Percentiles rank a stretch among this genome's conserved stretches.
phyloP scores from a whole-genome alignment of 2,888 invertebrate species.

The Troilus luridus region DNA sequence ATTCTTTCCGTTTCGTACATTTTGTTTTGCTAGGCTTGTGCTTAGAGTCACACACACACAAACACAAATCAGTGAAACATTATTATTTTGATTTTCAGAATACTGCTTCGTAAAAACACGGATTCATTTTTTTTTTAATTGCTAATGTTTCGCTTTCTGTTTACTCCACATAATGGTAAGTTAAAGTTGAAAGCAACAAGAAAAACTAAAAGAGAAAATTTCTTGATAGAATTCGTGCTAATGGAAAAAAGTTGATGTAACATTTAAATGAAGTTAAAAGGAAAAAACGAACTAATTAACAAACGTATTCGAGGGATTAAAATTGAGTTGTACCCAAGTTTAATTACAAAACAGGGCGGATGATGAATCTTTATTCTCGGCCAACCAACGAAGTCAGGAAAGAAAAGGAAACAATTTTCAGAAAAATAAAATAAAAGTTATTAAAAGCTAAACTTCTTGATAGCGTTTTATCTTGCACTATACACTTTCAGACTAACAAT shows the following conservation, averaged over 20 bases:
- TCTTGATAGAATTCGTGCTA: neutral
- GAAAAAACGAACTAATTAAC: neutral
- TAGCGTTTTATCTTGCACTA: neutral
- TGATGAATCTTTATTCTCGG: too few species aligned
- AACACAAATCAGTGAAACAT: too few species aligned
- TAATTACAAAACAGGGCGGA: slow-evolving; percentile 13
- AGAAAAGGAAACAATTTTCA: neutral
- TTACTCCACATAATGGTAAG: too few species aligned
- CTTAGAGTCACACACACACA: too few species aligned
- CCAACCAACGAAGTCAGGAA: neutral
- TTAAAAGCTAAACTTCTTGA: neutral
- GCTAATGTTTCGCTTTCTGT: too few species aligned
- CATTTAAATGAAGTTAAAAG: slow-evolving; percentile 5
- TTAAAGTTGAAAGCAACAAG: neutral
- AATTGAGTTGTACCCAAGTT: slow-evolving; percentile 39
- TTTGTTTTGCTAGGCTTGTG: too few species aligned
- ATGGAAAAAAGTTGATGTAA: neutral
- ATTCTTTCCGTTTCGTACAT: too few species aligned
- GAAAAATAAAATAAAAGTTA: neutral
- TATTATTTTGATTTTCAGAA: too few species aligned
- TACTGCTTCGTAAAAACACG: too few species aligned
- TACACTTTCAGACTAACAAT: neutral
- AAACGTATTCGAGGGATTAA: slow-evolving; percentile 8
- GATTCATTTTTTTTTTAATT: too few species aligned
- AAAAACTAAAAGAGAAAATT: neutral